phyloP scores from a whole-genome alignment of 2,888 invertebrate species.

The Apotomis capreana region DNA sequence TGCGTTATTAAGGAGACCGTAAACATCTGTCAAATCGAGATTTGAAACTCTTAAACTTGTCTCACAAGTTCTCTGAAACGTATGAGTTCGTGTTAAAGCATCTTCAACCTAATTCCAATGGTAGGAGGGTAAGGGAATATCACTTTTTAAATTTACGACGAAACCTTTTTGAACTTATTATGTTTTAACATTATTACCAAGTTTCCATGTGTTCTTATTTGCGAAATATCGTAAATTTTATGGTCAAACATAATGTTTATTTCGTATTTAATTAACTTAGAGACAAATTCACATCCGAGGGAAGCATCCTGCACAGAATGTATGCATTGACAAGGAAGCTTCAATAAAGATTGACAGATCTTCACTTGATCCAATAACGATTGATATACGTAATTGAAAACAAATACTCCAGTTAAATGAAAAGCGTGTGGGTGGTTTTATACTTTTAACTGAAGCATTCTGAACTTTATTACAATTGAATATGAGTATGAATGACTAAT shows the following conservation, averaged over 20 bases:
- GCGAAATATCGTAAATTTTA: conserved; percentile 29
- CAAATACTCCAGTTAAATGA: conserved; percentile 55
- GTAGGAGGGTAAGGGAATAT: conserved; percentile 24
- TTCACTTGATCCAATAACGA: conserved; percentile 62
- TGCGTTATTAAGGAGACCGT: conserved; percentile 62
- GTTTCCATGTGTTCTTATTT: conserved; percentile 23
- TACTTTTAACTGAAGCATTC: conserved; percentile 15
- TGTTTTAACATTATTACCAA: conserved; percentile 31
- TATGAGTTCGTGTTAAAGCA: conserved; percentile 34
- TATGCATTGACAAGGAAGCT: conserved; percentile 54
- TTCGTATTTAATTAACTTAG: background rate
- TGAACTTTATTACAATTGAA: conserved; percentile 12
- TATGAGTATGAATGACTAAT: background rate
- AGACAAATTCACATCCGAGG: background rate
- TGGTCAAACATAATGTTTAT: background rate
- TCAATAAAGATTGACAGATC: conserved; percentile 69
- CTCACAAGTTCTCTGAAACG: conserved; percentile 44
- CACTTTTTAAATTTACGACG: conserved; percentile 37
- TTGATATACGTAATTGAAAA: conserved; percentile 63
- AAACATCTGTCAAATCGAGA: conserved; percentile 68
- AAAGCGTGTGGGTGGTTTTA: conserved; percentile 44
- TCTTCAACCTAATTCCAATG: conserved; percentile 43
- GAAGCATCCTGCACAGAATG: conserved; percentile 8
- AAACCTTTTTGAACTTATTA: conserved; percentile 42
- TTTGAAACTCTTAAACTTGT: conserved; percentile 63